Conservation (phyloP, 2,797 vertebrate species). For the Calcarius lapponicus region DNA sequence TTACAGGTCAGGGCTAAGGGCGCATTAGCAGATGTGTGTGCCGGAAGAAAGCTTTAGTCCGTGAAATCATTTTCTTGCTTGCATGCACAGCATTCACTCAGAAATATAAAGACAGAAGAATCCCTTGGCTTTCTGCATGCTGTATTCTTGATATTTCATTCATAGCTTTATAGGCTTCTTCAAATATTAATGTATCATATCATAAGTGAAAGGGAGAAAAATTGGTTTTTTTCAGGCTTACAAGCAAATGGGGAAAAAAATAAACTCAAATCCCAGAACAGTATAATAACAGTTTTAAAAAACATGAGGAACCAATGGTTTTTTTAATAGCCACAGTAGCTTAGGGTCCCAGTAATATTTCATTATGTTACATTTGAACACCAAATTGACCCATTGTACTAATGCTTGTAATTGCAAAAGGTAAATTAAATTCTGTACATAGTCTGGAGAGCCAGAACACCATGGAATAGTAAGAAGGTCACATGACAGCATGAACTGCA, state of each 20-base stretch:
- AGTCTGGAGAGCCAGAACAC: background rate
- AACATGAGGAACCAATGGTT: constrained; percentile 2
- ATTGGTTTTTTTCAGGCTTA: constrained; percentile 52
- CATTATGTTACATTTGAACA: constrained; percentile 22
- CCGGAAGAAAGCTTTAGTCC: constrained; percentile 43
- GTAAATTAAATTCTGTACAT: constrained; percentile 12
- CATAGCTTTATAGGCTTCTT: constrained; percentile 62
- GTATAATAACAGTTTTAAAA: constrained; percentile 43
- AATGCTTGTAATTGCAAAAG: constrained; percentile 44
- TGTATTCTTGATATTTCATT: constrained; percentile 55
- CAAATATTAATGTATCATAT: constrained; percentile 68
- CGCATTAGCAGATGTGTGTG: constrained; percentile 4
- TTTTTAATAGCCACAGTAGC: constrained; percentile 50
- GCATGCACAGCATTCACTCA: constrained; percentile 49
- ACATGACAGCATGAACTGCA: background rate
- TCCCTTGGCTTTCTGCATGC: constrained; percentile 13
- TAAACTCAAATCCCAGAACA: constrained; percentile 57
- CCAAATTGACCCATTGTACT: constrained; percentile 5
- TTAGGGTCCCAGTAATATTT: constrained; percentile 10
- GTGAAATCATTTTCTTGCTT: constrained; percentile 68
- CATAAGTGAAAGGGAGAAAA: constrained; percentile 68
- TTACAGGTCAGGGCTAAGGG: constrained; percentile 46
- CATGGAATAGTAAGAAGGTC: background rate
- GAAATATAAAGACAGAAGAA: constrained; percentile 48
- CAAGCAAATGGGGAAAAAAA: constrained; percentile 51